Base-by-base conservation (phyloP, 2,797 vertebrate genomes). In the Sylvilagus floridanus region DNA sequence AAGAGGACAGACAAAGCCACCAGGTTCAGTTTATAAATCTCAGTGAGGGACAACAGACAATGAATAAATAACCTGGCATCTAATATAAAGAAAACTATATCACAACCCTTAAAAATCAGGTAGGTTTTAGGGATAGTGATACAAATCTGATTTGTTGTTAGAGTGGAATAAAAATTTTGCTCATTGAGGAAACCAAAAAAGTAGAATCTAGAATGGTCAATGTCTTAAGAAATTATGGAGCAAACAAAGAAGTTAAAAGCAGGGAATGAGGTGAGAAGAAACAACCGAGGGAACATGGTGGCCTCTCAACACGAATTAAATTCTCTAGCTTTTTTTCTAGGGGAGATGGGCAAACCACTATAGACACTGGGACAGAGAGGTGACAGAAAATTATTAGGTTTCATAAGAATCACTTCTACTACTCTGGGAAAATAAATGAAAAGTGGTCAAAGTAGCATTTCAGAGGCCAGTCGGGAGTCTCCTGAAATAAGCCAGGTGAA, bases 341-440 rank as follows among this genome's bases (percentile, higher is more conserved):
- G 24, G 73, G 28, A 86, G 13, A 88, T 8, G 24, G 7, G 30
- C 16, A 76, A 84, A 37, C 16, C 24, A 13, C 4, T 82, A 30
- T 19, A 93, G 37, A 54, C 22, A 2, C 37, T 92, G 21, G 47
- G 30, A 42, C 10, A 73, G 16, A 65, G 19, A 16, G 9, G 2
- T 63, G 17, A 60, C 50, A 52, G 8, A 37, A 32, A 92, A 93
- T 79, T 92, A 84, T 63, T 93, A 84, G 10, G 2, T 88, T 92
- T 76, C 68, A 22, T 30, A 85, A 93, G 68, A 83, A 73, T 71
- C 85, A 82, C 16, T 73, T 93, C 24, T 84, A 72, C 5, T 89
- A 35, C 42, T 92, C 22, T 12, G 32, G 21, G 26, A 60, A 88
- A 85, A 84, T 75, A 92, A 94, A 88, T 83, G 28, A 57, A 84